Conservation (phyloP, 2,797 vertebrate genomes). For the Gobionotothen gibberifrons region DNA sequence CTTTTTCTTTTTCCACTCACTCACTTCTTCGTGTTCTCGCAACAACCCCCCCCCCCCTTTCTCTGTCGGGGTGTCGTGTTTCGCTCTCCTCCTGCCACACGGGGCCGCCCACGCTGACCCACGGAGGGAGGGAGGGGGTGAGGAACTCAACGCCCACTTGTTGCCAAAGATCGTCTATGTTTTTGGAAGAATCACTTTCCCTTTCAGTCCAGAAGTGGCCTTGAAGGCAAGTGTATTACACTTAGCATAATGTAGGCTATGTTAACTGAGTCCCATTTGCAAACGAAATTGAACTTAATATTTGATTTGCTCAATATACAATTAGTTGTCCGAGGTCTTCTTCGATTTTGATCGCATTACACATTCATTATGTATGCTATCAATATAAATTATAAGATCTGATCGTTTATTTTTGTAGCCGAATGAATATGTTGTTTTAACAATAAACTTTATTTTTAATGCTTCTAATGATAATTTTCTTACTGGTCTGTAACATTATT, state of each 20-base stretch:
- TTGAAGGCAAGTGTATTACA: not conserved
- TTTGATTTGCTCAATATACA: not conserved
- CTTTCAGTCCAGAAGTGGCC: not conserved
- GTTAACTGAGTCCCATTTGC: not conserved
- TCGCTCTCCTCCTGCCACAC: constrained; percentile 86
- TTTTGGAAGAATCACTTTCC: constrained; percentile 6
- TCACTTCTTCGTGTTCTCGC: constrained; percentile 60
- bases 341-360: not conserved
- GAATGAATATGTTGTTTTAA: not conserved
- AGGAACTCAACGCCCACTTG: constrained; percentile 80
- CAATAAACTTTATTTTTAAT: too few species aligned
- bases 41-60: constrained; percentile 45
- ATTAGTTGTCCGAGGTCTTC: not conserved
- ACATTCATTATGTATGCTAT: not conserved
- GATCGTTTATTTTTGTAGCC: not conserved
- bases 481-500: too few species aligned
- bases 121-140: constrained; percentile 72
- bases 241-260: not conserved
- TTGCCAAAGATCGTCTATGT: constrained; percentile 76
- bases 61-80: constrained; percentile 85
- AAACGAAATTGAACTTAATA: not conserved
- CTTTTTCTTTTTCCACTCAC: constrained; percentile 85
- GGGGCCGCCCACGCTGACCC: constrained; percentile 87
- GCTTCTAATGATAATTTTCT: too few species aligned
- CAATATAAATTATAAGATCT: not conserved